These are phyloP conservation scores for Heliocidaris tuberculata DNA, from an alignment of 35 echinoderm and acorn worm species.

Conservation along the genomic window DNA sequence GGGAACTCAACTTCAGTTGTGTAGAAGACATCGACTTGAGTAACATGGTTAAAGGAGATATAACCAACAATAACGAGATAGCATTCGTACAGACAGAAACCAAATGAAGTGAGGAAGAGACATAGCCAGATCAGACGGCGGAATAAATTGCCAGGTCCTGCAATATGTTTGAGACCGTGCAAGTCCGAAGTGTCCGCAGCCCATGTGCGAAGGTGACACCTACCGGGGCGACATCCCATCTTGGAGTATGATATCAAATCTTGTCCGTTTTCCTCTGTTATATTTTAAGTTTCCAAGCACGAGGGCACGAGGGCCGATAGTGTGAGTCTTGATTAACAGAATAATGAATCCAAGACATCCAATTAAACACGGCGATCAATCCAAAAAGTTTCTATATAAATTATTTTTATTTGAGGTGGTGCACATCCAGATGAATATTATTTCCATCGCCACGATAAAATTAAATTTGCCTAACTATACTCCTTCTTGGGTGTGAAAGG, in stretches of 20 bases:
- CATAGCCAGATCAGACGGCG: conserved; percentile 65
- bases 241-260: not conserved
- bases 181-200: conserved; percentile 62
- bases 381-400: not conserved
- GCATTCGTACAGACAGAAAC: conserved; percentile 41
- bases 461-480: not conserved
- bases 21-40: conserved; percentile 77
- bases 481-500: not conserved
- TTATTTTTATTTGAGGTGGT: not conserved
- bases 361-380: too few relatives aligned
- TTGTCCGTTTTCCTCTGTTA: not conserved
- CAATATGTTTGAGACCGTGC: conserved; percentile 73
- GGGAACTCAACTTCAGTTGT: conserved; percentile 57
- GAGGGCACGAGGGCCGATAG: not conserved
- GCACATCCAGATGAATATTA: not conserved
- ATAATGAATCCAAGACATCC: too few relatives aligned
- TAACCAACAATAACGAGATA: conserved; percentile 37
- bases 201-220: conserved; percentile 52
- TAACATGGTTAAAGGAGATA: conserved; percentile 61
- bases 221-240: not conserved
- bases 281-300: not conserved
- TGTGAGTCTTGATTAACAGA: too few relatives aligned
- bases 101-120: conserved; percentile 32
- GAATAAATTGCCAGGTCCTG: conserved; percentile 44
- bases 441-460: not conserved